A percentile compares a stretch with the other conserved stretches of the same genome.
phyloP scores from a whole-genome alignment of 2,113 vertebrate genomes.

The Tor tambroides region DNA sequence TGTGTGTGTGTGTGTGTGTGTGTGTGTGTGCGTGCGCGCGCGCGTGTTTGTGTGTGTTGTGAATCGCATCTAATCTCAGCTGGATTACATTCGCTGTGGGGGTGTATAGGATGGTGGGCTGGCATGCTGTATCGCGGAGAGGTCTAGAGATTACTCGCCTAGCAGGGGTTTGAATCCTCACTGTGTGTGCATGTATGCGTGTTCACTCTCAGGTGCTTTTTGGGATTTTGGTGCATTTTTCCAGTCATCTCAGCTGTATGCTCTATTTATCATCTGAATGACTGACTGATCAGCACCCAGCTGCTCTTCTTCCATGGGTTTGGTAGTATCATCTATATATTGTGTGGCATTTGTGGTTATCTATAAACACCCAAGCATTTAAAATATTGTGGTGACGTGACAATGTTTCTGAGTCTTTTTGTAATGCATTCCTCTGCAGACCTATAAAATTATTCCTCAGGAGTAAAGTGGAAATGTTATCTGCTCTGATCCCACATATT shows the following conservation, averaged over 20 bases:
- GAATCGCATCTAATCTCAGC: constrained; percentile 15
- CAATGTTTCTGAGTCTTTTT: background rate
- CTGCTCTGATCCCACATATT: constrained; percentile 11
- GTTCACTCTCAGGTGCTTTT: background rate
- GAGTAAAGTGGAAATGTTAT: background rate
- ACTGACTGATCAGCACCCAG: constrained; percentile 13
- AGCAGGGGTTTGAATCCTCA: constrained; percentile 23
- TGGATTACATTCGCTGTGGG: constrained; percentile 32
- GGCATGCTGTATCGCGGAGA: background rate
- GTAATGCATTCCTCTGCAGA: background rate
- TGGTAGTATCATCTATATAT: background rate
- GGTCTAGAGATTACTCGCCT: constrained; percentile 20
- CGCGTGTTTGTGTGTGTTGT: background rate
- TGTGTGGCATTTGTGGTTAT: background rate
- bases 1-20: background rate
- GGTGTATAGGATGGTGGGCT: constrained; percentile 30
- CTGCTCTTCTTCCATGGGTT: background rate
- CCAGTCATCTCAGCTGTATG: background rate
- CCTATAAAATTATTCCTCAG: background rate
- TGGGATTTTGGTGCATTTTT: background rate
- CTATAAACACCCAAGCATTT: background rate
- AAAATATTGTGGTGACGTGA: background rate
- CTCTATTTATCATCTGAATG: constrained; percentile 25
- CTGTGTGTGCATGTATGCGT: background rate
- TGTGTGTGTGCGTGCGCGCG: background rate